These are phyloP conservation scores for Diglossa brunneiventris DNA, from an alignment of 2,113 vertebrate genomes.

Conservation along the genomic window DNA sequence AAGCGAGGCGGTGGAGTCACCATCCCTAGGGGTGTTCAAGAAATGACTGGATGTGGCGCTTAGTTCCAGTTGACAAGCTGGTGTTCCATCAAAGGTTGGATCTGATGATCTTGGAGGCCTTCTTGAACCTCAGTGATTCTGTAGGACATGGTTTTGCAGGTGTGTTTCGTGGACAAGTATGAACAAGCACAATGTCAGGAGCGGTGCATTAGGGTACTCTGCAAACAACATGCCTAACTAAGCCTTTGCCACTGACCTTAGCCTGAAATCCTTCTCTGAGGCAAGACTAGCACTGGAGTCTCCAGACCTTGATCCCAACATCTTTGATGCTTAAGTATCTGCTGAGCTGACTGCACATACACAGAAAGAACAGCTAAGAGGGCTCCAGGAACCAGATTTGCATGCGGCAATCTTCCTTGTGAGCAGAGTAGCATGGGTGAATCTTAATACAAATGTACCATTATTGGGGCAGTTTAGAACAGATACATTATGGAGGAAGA, in stretches of 20 bases:
- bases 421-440: not conserved
- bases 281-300: not conserved
- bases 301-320: not conserved
- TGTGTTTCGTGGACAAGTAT: not conserved
- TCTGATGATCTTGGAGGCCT: not conserved
- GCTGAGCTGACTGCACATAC: not conserved
- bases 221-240: not conserved
- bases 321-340: not conserved
- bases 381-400: not conserved
- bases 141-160: not conserved
- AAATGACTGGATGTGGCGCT: not conserved
- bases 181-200: not conserved
- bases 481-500: not conserved
- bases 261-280: not conserved
- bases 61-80: not conserved
- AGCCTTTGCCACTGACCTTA: not conserved
- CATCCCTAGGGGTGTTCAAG: not conserved
- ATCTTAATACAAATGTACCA: not conserved
- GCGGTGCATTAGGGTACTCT: too few species aligned
- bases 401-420: not conserved
- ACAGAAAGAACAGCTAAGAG: not conserved
- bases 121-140: not conserved
- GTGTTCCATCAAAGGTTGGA: not conserved
- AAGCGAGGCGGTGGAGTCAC: rapidly evolving
- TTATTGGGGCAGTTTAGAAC: not conserved